These are phyloP conservation scores for Threskiornis aethiopicus DNA, from an alignment of 2,797 vertebrate species.

Conservation along the genomic window DNA sequence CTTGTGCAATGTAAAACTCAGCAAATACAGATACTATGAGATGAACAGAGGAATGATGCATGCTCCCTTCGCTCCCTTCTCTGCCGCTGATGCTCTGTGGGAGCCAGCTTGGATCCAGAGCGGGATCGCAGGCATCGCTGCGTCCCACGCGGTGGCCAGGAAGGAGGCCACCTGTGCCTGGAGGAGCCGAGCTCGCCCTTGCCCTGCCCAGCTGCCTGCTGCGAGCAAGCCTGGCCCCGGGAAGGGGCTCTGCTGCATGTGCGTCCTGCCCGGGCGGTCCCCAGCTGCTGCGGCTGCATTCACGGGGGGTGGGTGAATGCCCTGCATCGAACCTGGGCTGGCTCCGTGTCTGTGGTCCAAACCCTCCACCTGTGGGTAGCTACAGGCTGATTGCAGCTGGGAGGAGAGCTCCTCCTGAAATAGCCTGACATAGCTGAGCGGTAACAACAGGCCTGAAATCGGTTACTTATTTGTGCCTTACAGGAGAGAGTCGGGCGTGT, in stretches of 20 bases:
- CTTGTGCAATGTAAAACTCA: neutral
- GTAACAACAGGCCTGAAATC: neutral
- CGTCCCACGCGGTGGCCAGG: fast-evolving
- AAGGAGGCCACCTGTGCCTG: neutral
- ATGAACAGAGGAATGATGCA: fast-evolving
- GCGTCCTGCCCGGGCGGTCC: fast-evolving
- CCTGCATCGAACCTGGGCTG: neutral
- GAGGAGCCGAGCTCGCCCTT: fast-evolving
- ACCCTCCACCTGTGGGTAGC: neutral
- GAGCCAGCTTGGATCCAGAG: neutral
- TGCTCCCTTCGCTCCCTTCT: neutral
- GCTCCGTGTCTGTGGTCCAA: fast-evolving
- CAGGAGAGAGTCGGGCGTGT: no score
- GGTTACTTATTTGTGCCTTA: neutral
- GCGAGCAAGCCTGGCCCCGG: neutral
- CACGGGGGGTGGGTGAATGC: neutral
- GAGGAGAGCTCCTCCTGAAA: neutral
- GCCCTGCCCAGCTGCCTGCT: neutral
- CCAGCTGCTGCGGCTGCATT: neutral
- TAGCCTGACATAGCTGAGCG: fast-evolving
- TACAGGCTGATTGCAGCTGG: neutral
- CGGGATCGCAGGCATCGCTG: neutral
- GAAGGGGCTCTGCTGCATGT: fast-evolving
- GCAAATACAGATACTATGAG: neutral
- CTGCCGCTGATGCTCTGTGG: neutral